Percentiles rank a stretch among this genome's conserved stretches.
phyloP scores from a whole-genome alignment of 2,888 invertebrate genomes.

The Amblyteles armatorius region DNA sequence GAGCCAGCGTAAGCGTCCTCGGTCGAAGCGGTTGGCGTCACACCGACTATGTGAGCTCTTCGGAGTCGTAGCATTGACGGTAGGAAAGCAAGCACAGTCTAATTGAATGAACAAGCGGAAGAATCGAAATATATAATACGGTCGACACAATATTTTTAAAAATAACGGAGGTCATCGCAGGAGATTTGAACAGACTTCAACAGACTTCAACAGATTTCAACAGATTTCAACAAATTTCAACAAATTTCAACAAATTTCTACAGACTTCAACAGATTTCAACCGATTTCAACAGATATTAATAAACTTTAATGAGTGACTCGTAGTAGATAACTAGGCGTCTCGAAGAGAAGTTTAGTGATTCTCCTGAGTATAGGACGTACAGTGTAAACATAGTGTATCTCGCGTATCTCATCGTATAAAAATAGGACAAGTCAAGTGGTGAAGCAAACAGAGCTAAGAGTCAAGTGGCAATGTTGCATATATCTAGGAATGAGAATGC shows the following conservation, averaged over 20 bases:
- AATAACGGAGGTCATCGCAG: background rate
- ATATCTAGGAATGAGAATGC: background rate
- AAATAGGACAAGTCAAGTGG: background rate
- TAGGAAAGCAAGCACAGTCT: constrained; percentile 81
- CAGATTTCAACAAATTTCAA: background rate
- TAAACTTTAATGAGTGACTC: background rate
- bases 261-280: background rate
- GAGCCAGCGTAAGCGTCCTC: constrained; percentile 79
- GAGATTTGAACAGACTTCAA: background rate
- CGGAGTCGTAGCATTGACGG: constrained; percentile 77
- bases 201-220: background rate
- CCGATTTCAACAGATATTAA: background rate
- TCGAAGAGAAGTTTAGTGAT: background rate
- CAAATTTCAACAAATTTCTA: background rate
- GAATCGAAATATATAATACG: constrained; percentile 6
- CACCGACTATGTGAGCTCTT: constrained; percentile 78
- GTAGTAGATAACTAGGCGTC: background rate
- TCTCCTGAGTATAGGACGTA: background rate
- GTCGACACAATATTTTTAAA: background rate
- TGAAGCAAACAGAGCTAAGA: background rate
- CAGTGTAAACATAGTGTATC: background rate
- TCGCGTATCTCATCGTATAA: background rate
- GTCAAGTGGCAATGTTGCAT: background rate
- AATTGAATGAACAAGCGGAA: constrained; percentile 47
- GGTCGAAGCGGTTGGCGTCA: constrained; percentile 78